phyloP scores from a whole-genome alignment of 2,113 vertebrate genomes.

The Gambusia holbrooki region DNA sequence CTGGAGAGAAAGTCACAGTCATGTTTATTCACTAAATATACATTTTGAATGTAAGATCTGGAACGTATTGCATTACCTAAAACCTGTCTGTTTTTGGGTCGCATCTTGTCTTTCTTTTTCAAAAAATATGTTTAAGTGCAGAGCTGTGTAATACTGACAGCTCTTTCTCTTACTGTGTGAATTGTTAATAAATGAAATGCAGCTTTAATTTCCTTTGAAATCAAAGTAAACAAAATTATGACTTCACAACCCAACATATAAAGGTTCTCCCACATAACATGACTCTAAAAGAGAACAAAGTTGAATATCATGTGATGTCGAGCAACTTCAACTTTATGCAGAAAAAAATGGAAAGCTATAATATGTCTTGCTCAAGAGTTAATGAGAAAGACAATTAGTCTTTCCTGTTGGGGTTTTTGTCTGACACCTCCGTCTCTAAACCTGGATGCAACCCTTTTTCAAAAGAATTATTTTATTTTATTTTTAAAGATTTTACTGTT shows the following conservation, averaged over 20 bases:
- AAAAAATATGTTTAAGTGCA: background rate
- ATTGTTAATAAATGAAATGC: too few species aligned
- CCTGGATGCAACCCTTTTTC: too few species aligned
- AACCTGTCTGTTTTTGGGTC: background rate
- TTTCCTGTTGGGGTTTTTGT: too few species aligned
- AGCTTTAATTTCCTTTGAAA: too few species aligned
- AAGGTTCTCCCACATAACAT: background rate
- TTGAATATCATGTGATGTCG: background rate
- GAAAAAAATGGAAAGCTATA: background rate
- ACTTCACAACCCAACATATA: background rate
- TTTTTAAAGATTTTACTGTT: background rate
- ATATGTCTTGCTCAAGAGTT: too few species aligned
- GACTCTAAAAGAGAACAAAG: background rate
- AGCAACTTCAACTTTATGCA: background rate
- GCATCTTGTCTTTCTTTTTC: background rate
- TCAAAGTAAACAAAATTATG: background rate
- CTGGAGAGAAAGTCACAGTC: background rate
- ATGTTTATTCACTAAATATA: background rate
- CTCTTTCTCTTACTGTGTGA: background rate
- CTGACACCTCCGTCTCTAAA: too few species aligned
- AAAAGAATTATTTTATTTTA: background rate
- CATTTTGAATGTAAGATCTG: background rate
- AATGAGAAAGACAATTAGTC: too few species aligned
- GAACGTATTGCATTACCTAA: background rate
- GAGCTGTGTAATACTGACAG: background rate